Evolutionary conservation across 2,797 vertebrate species (phyloP).

Genomic region (Argya squamiceps): DNA sequence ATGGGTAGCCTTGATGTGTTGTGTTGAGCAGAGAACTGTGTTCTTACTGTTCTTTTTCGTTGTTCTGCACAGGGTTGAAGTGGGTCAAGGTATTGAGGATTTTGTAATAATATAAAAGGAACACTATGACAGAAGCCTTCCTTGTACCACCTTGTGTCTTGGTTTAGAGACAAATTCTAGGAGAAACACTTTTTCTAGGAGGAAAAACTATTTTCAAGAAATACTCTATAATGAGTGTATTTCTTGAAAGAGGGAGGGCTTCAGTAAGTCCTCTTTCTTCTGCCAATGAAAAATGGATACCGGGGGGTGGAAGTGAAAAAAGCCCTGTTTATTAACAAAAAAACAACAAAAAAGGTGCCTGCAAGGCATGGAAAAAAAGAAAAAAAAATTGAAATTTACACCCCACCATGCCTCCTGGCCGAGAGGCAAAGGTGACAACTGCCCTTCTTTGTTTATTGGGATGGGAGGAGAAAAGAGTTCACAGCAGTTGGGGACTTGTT

Average conservation of each 20-base stretch:
- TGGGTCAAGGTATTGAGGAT: background rate
- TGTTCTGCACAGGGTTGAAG: rapidly evolving
- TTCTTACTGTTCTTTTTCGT: background rate
- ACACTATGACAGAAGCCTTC: background rate
- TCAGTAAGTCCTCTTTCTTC: background rate
- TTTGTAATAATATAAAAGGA: background rate
- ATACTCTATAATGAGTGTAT: background rate
- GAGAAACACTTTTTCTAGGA: background rate
- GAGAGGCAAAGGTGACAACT: background rate
- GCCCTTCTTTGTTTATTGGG: too few relatives aligned
- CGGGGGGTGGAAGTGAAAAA: background rate
- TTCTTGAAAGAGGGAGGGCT: background rate
- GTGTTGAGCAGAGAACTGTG: background rate
- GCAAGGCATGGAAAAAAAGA: background rate
- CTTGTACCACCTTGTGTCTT: background rate
- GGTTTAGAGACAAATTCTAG: background rate
- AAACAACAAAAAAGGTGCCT: background rate
- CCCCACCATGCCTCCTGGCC: rapidly evolving
- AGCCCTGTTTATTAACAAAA: rapidly evolving
- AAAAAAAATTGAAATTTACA: too few relatives aligned
- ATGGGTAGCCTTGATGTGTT: background rate
- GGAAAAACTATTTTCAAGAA: too few relatives aligned
- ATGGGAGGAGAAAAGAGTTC: background rate
- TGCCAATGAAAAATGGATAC: background rate
- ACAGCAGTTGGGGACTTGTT: background rate